Evolutionary conservation across 2,888 invertebrate genomes (phyloP).

Genomic region (Acrocyrtus sp.): DNA sequence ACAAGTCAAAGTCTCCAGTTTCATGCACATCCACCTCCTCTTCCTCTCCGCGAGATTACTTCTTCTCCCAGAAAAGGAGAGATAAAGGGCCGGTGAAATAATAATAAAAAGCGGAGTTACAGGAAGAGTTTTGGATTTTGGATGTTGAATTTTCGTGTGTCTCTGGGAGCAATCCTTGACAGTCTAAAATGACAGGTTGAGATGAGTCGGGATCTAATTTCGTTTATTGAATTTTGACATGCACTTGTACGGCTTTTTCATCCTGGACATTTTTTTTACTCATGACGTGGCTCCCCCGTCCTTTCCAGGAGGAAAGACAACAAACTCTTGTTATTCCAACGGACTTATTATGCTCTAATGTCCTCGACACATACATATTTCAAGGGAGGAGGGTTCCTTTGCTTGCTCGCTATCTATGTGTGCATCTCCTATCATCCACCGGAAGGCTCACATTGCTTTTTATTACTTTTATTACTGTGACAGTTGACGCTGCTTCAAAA

Average conservation of each 20-base stretch:
- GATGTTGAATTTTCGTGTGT: too few species aligned
- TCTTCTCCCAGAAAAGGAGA: conserved; percentile 44
- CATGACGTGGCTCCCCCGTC: too few species aligned
- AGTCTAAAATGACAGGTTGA: conserved; percentile 52
- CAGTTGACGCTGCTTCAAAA: conserved; percentile 56
- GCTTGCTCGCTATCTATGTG: conserved; percentile 1
- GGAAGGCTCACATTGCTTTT: conserved; percentile 54
- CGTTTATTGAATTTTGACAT: conserved; percentile 55
- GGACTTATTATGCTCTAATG: too few species aligned
- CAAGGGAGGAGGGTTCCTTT: background rate
- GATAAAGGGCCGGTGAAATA: conserved; percentile 45
- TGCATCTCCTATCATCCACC: conserved; percentile 35
- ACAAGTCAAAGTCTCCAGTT: conserved; percentile 30
- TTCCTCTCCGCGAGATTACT: too few species aligned
- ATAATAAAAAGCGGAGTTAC: conserved; percentile 14
- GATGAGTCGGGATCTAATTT: conserved; percentile 52
- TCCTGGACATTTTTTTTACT: too few species aligned
- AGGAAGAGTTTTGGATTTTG: conserved; percentile 26
- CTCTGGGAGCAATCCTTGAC: too few species aligned
- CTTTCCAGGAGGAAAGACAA: too few species aligned
- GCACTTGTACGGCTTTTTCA: conserved; percentile 53
- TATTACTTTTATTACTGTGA: conserved; percentile 53
- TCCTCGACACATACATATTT: conserved; percentile 19
- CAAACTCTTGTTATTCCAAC: too few species aligned
- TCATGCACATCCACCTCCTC: conserved; percentile 4